Conservation (phyloP, 92 coral and sea anemone species). For the Scolanthus callimorphus region DNA sequence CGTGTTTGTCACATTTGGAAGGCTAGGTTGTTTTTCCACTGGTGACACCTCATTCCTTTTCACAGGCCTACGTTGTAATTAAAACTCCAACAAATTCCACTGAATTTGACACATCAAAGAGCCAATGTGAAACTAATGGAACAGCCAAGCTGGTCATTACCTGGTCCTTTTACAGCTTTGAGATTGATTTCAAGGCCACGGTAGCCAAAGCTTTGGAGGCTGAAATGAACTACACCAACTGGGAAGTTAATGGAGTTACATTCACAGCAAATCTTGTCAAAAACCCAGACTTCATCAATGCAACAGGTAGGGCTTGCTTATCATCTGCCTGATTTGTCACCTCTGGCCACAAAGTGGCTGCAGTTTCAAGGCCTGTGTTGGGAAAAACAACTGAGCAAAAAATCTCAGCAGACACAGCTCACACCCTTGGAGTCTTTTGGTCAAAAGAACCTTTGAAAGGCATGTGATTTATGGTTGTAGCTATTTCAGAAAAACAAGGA, state of each 20-base stretch:
- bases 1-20: no score
- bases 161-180: conserved; percentile 15
- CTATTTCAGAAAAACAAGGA: no score
- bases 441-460: no score
- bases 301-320: conserved; percentile 27
- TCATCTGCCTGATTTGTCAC: no score
- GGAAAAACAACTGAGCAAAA: no score
- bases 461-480: no score
- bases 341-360: no score
- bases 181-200: background rate
- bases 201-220: background rate
- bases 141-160: background rate
- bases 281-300: conserved; percentile 9
- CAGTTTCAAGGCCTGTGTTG: no score
- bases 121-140: background rate
- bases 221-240: conserved; percentile 1
- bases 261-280: background rate
- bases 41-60: background rate
- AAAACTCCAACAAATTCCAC: background rate
- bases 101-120: background rate
- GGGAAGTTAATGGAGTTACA: conserved; percentile 6
- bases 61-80: background rate
- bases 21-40: background rate
- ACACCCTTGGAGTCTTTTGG: no score
- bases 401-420: no score